Evolutionary conservation across 2,797 vertebrate species (phyloP), one percentile per base, ranked within the genome.

Genomic region (Bovichtus diacanthus): DNA sequence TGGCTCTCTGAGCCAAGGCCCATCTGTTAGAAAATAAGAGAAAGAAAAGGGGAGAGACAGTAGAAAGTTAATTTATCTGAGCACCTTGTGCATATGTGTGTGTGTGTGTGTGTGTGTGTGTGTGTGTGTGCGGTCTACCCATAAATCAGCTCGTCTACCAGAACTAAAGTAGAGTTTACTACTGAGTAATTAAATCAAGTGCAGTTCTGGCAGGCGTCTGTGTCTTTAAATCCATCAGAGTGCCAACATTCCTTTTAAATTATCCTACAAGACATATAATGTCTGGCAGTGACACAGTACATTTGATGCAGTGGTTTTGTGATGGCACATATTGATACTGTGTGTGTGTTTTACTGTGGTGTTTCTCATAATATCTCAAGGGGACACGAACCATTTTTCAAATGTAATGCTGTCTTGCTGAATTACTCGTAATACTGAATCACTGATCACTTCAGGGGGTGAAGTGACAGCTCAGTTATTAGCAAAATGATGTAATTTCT

Each of bases 1-100:
- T 95, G 96, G 77, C 94, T 91, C 81, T 95, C 93, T 53, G 95
- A 96, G 79, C 91, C 92, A 51, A 91, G 91, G 16, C 90, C 92
- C 76, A 94, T 71, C 98, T 99, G 70, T 69, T 59, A 60, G 38
- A 70, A 78, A 79, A 56, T 25, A 79, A 64, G 43, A 19, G 9
- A 77, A 70, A 64, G 58, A 83, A 66, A 83, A 50, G 25, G 13
- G 76, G 38, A 74, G 43, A 67, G 50, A 83, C 21, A 77, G 54
- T 31, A 78, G 31, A 80, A 84, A 73, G 68, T 86, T 74, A 85
- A 89, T 85, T 83, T 59, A 76, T 21, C 49, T 49, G 36, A 88
- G 81, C 70, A 76, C 63, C 44, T 78, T 82, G 41, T 74, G 69
- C 15, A 11, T 70, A 43, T 75, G 46, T 60, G 27, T 65, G 54